Evolutionary conservation across 2,797 vertebrate species (phyloP), one percentile per base, ranked within the genome.

Genomic region (Zalophus californianus): DNA sequence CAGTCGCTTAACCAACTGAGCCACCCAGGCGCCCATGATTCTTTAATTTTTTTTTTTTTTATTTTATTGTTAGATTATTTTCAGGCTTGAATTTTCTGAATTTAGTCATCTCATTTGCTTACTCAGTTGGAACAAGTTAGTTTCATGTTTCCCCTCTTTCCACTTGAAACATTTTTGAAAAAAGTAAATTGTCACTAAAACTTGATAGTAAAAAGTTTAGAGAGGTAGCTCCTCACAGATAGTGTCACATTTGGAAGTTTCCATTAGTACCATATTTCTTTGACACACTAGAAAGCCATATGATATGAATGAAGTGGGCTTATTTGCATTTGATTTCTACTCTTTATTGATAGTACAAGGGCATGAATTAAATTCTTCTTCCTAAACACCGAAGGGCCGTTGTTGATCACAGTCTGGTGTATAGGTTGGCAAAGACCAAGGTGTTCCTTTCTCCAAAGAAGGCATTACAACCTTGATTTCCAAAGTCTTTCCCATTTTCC

Each of bases 51-150:
- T 2, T 35, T n/a, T 92, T 70, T 32, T 68, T 16, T 25, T 2
- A 35, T 84, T 79, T 64, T 83, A n/a, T 90, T 56, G 66, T 62
- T 95, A 27, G 41, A 32, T 96, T 82, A 54, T 91, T 95, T 94
- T 91, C 75, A 20, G 5, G 4, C 35, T 88, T 44, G 27, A 52
- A 5, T 70, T 95, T 95, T 52, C 73, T 68, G 62, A 62, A 78
- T 60, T 86, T 94, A 90, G 84, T 66, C n/a, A 50, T 82, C 88
- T 94, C 77, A 84, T 95, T 86, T 86, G 73, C 50, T 91, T 92
- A 89, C 29, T 94, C 23, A 70, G 58, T 72, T 86, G 75, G 23
- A 94, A 79, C 54, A 75, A 92, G 5, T 38, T 87, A 35, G 35
- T 91, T 94, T 44, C 8, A 16, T 60, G 21, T 91, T 80, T 93